Evolutionary conservation across 1,140 invertebrate genomes (phyloP).

Genomic region (Ceratitis capitata): DNA sequence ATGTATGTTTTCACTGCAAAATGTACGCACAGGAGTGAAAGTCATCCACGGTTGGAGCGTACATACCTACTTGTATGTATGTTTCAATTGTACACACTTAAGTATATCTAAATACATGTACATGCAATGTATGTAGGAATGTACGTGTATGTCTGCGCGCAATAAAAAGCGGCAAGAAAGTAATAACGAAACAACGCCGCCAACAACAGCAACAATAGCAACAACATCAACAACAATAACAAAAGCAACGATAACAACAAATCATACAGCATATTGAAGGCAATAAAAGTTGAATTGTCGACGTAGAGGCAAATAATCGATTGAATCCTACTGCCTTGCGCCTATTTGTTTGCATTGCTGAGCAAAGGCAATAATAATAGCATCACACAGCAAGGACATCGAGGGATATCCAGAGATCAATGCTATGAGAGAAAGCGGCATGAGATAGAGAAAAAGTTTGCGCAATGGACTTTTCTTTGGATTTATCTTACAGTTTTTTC

Average conservation of each 20-base stretch:
- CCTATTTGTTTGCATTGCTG: neutral
- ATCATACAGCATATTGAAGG: neutral
- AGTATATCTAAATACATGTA: no score
- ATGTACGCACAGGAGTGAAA: neutral
- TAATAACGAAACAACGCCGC: neutral
- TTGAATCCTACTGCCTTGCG: neutral
- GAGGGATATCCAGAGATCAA: neutral
- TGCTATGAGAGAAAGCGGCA: neutral
- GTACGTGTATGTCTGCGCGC: neutral
- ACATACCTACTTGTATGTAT: no score
- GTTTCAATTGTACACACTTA: no score
- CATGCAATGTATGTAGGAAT: no score
- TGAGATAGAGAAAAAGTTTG: neutral
- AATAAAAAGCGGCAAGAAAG: slow-evolving; percentile 24
- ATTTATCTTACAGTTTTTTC: neutral
- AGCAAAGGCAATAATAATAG: neutral
- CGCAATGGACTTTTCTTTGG: neutral
- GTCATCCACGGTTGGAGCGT: neutral
- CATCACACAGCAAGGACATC: neutral
- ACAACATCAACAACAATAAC: neutral
- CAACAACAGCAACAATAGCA: neutral
- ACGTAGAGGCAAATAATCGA: neutral
- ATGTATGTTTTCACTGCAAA: neutral
- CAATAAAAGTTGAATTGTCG: slow-evolving; percentile 26
- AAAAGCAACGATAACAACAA: neutral